These are phyloP conservation scores for Heteropelma amictum DNA, from an alignment of 2,888 invertebrate genomes.

Conservation along the genomic window DNA sequence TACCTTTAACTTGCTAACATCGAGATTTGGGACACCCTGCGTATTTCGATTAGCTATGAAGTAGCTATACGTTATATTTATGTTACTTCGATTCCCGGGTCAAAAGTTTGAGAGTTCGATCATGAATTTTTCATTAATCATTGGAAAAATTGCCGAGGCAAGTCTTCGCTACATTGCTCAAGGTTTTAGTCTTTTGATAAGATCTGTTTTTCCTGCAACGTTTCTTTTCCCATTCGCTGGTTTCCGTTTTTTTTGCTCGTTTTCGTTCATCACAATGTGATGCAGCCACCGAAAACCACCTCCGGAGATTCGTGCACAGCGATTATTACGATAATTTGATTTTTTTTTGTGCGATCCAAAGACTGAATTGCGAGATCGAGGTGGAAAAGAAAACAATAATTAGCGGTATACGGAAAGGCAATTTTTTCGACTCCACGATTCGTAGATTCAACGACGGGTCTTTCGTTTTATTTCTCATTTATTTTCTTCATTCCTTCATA, in stretches of 20 bases:
- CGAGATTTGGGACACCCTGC: too few relatives aligned
- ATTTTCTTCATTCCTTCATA: background rate
- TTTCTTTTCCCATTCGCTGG: background rate
- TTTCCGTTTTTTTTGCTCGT: background rate
- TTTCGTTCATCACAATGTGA: too few relatives aligned
- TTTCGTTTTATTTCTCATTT: background rate
- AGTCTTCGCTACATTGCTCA: background rate
- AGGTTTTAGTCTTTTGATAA: background rate
- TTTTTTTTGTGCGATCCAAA: too few relatives aligned
- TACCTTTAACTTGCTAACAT: too few relatives aligned
- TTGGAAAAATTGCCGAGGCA: background rate
- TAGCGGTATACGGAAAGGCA: background rate
- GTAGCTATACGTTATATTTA: too few relatives aligned
- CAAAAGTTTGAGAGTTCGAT: too few relatives aligned
- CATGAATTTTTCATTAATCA: background rate
- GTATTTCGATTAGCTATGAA: too few relatives aligned
- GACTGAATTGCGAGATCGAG: constrained; percentile 11
- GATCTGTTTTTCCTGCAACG: background rate
- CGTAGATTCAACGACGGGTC: background rate
- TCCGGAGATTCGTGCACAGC: background rate
- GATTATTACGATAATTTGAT: too few relatives aligned
- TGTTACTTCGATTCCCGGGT: too few relatives aligned
- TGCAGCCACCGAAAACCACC: too few relatives aligned
- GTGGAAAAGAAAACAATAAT: too few relatives aligned
- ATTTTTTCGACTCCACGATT: too few relatives aligned